phyloP scores from a whole-genome alignment of 1,140 invertebrate genomes.

The Aphaenogaster ashmeadi region DNA sequence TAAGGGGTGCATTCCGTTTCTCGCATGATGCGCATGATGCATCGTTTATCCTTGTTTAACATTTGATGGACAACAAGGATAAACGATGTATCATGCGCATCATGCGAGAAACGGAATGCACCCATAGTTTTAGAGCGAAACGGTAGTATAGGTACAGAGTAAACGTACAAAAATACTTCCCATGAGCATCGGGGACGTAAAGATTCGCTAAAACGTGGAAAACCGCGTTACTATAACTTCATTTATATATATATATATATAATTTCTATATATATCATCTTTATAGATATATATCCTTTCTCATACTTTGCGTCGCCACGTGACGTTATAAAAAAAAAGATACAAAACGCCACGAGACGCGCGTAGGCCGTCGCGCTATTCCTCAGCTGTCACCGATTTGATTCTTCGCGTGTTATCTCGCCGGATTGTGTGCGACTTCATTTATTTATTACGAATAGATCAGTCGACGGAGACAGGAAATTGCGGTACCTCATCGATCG shows the following conservation, averaged over 20 bases:
- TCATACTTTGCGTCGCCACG: constrained; percentile 66
- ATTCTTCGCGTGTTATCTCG: constrained; percentile 63
- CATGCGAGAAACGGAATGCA: too few relatives aligned
- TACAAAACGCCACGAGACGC: constrained; percentile 64
- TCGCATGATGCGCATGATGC: too few relatives aligned
- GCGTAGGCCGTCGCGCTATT: constrained; percentile 76
- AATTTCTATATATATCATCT: constrained; percentile 42
- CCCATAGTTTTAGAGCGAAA: constrained; percentile 79
- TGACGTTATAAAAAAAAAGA: constrained; percentile 63
- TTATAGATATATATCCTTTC: constrained; percentile 54
- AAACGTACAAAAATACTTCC: constrained; percentile 85
- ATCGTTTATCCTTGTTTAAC: too few relatives aligned
- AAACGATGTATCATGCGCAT: too few relatives aligned
- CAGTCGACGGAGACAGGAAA: not conserved
- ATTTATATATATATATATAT: constrained; percentile 56
- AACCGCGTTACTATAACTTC: constrained; percentile 71
- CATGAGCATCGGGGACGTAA: constrained; percentile 79
- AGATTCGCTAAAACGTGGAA: constrained; percentile 79
- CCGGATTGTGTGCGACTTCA: constrained; percentile 72
- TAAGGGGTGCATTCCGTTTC: not conserved
- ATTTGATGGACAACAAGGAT: too few relatives aligned
- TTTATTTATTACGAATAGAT: constrained; percentile 36
- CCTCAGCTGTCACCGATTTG: constrained; percentile 74
- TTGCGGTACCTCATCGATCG: not conserved
- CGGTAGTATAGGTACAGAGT: constrained; percentile 82